Evolutionary conservation across 2,797 vertebrate species (phyloP).

Genomic region (Takifugu rubripes): DNA sequence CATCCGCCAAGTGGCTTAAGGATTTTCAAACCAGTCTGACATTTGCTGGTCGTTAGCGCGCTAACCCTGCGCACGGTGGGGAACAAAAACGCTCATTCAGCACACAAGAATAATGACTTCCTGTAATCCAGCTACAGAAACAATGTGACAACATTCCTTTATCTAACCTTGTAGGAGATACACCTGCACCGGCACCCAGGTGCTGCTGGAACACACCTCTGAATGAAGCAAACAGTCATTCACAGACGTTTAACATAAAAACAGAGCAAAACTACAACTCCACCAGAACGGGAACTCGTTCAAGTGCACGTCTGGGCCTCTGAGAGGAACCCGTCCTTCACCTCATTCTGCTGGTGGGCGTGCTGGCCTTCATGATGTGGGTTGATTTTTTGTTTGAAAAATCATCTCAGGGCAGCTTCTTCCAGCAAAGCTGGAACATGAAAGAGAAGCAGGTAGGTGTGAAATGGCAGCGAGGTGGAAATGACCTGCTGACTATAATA

Average conservation of each 20-base stretch:
- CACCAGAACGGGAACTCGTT: constrained; percentile 33
- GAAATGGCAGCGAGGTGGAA: neutral
- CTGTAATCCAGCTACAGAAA: constrained; percentile 28
- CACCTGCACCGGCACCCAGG: constrained; percentile 26
- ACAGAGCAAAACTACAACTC: constrained; percentile 9
- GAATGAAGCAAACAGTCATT: constrained; percentile 33
- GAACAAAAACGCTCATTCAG: constrained; percentile 49
- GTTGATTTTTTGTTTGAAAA: constrained; percentile 5
- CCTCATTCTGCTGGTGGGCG: constrained; percentile 15
- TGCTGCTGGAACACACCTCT: constrained; percentile 8
- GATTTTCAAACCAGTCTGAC: constrained; percentile 56
- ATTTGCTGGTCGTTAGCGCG: constrained; percentile 42
- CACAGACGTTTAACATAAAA: neutral
- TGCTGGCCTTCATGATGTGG: constrained; percentile 5
- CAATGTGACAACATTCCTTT: constrained; percentile 29
- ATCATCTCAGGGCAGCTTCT: constrained; percentile 71
- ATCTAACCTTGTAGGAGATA: constrained; percentile 18
- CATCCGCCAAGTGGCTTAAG: constrained; percentile 42
- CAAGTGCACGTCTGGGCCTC: constrained; percentile 32
- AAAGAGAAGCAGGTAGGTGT: constrained; percentile 11
- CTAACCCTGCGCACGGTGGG: constrained; percentile 21
- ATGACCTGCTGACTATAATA: no score
- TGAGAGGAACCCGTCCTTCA: constrained; percentile 39
- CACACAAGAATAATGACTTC: constrained; percentile 47
- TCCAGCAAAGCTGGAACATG: constrained; percentile 75